Evolutionary conservation across 2,113 vertebrate species (phyloP).

Genomic region (Lepidothrix coronata): DNA sequence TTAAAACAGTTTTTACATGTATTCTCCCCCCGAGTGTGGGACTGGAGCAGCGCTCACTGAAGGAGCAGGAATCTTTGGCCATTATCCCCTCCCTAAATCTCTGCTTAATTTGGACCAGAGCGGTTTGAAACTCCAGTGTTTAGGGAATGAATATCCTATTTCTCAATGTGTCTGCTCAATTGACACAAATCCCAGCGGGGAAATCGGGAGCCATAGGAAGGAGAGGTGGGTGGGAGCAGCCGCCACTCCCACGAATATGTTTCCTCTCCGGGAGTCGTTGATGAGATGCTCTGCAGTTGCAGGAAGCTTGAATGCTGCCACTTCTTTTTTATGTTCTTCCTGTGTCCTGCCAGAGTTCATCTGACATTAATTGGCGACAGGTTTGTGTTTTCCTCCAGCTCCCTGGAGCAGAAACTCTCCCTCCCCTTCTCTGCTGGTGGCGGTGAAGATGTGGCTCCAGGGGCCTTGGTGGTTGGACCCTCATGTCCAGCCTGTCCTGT

Average conservation of each 20-base stretch:
- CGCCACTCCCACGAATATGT: not conserved
- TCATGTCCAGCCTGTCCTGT: too few species aligned
- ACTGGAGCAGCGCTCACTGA: not conserved
- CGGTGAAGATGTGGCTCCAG: rapidly evolving
- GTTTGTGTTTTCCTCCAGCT: not conserved
- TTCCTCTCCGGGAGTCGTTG: not conserved
- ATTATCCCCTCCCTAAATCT: not conserved
- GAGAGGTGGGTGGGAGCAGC: constrained; percentile 26
- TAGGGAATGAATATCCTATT: not conserved
- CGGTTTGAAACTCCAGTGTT: not conserved
- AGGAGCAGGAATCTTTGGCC: not conserved
- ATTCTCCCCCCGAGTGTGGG: not conserved
- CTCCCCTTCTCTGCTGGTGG: not conserved
- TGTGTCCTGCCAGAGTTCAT: not conserved
- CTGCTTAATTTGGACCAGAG: not conserved
- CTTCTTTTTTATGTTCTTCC: not conserved
- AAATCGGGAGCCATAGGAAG: constrained; percentile 16
- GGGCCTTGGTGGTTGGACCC: not conserved
- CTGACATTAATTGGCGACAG: not conserved
- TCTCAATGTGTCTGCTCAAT: not conserved
- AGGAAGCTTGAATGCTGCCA: constrained; percentile 24
- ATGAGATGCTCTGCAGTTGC: not conserved
- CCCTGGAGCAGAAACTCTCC: not conserved
- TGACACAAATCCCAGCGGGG: not conserved
- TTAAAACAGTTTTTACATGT: not conserved